Percentiles rank a stretch among this genome's conserved stretches.
phyloP scores from a whole-genome alignment of 2,797 vertebrate genomes.

The Garrulus glandarius region DNA sequence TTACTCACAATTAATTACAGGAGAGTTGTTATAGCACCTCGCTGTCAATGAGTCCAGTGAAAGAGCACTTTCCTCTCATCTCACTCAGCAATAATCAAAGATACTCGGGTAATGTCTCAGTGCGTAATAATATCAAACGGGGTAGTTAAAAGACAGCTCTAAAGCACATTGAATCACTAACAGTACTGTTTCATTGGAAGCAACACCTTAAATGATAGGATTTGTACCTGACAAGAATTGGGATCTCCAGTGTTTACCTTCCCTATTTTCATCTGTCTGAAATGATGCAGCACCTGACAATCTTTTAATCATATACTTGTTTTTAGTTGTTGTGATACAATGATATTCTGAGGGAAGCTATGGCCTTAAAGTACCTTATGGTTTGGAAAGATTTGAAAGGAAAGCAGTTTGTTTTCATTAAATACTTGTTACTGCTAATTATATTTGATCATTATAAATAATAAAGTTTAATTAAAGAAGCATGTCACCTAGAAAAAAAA shows the following conservation, averaged over 20 bases:
- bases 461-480: slow-evolving; percentile 76
- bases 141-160: slow-evolving; percentile 21
- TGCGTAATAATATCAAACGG: slow-evolving; percentile 58
- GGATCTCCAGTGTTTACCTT: slow-evolving; percentile 26
- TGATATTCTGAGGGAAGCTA: slow-evolving; percentile 28
- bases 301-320: slow-evolving; percentile 24
- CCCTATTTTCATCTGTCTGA: background rate
- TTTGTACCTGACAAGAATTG: background rate
- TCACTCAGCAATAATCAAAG: slow-evolving; percentile 84
- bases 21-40: slow-evolving; percentile 79
- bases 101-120: slow-evolving; percentile 69
- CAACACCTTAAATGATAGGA: background rate
- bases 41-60: slow-evolving; percentile 77
- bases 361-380: slow-evolving; percentile 40
- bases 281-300: background rate
- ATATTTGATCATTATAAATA: slow-evolving; percentile 73
- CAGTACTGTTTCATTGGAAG: background rate
- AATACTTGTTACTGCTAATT: slow-evolving; percentile 73
- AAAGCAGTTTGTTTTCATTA: slow-evolving; percentile 76
- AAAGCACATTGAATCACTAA: background rate
- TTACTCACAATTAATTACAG: slow-evolving; percentile 92
- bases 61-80: slow-evolving; percentile 79
- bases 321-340: background rate
- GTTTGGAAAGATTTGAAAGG: slow-evolving; percentile 59
- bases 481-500: slow-evolving; percentile 55